Conservation (phyloP, 2,888 invertebrate species). For the Lasioglossum morio region DNA sequence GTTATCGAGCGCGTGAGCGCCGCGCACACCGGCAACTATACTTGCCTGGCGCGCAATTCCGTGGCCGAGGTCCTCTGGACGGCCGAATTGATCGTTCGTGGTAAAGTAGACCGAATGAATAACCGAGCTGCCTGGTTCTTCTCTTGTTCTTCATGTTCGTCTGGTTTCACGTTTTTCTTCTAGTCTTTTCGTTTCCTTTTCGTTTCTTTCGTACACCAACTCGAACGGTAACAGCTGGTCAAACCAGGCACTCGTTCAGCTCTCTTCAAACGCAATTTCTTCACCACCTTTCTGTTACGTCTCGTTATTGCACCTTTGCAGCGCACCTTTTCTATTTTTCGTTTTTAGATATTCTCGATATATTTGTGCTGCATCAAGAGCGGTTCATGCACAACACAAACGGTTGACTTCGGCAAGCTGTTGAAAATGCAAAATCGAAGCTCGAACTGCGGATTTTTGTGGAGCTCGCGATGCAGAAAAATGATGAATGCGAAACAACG, state of each 20-base stretch:
- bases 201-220: background rate
- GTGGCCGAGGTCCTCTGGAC: slow-evolving; percentile 87
- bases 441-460: background rate
- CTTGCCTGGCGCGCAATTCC: slow-evolving; percentile 95
- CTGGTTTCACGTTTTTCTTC: background rate
- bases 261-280: slow-evolving; percentile 36
- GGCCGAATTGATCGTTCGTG: slow-evolving; percentile 85
- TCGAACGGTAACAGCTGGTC: slow-evolving; percentile 33
- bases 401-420: background rate
- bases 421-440: background rate
- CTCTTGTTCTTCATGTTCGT: background rate
- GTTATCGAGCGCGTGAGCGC: slow-evolving; percentile 95
- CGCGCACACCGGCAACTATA: slow-evolving; percentile 95
- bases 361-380: slow-evolving; percentile 10
- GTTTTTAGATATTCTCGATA: slow-evolving; percentile 36
- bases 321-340: slow-evolving; percentile 56
- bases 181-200: background rate
- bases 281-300: slow-evolving; percentile 32
- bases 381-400: slow-evolving; percentile 3
- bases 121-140: slow-evolving; percentile 16
- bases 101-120: slow-evolving; percentile 78
- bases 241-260: slow-evolving; percentile 20
- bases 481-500: no score
- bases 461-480: background rate
- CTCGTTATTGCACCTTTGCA: slow-evolving; percentile 63